Base-by-base conservation (phyloP, 2,797 vertebrate species). In the Spea hammondii region DNA sequence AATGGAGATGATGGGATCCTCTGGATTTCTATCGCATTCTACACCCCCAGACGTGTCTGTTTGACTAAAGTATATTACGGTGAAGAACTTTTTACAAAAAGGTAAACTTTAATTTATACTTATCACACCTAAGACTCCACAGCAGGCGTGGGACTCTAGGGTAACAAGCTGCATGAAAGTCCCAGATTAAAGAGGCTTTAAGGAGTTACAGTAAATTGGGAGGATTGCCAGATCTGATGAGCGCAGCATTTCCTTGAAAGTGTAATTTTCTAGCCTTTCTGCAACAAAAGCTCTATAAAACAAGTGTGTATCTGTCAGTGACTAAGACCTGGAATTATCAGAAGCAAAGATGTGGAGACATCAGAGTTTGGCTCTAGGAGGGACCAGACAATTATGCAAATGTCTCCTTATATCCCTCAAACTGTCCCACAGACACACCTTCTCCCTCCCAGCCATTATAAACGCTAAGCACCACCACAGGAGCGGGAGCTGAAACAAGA, bases 371-470 rank as follows among this genome's bases (percentile, higher is more conserved):
- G 64, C 11, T 48, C 49, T 32, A 62, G 59, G 59, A 62, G 59
- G 59, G 59, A 32, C 59, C n/a, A 14, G 59, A 32, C 59, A 62
- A 62, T 62, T 62, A 11, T 2, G 4, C 5, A 17, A 2, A 59
- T 59, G 11, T 59, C 55, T 59, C 5, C 55, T 59, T 17, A 62
- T 17, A 62, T 62, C n/a, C n/a, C 55, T 12, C 55, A 57, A 10
- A 13, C 59, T 55, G 32, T 46, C 4, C 14, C 17, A 48, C 7
- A 44, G 72, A 74, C 59, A 74, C 60, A 46, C 64, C 74, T 57
- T 45, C 57, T 49, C n/a, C 64, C 64, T 76, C 74, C 74, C 74
- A 67, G 50, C 50, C 45, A 54, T 51, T 76, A 76, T 76, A 76
- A 76, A 76, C 32, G 13, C 12, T 10, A n/a, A 7, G 11, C 51